Conservation (phyloP, 2,113 vertebrate species). For the Labeo catla region DNA sequence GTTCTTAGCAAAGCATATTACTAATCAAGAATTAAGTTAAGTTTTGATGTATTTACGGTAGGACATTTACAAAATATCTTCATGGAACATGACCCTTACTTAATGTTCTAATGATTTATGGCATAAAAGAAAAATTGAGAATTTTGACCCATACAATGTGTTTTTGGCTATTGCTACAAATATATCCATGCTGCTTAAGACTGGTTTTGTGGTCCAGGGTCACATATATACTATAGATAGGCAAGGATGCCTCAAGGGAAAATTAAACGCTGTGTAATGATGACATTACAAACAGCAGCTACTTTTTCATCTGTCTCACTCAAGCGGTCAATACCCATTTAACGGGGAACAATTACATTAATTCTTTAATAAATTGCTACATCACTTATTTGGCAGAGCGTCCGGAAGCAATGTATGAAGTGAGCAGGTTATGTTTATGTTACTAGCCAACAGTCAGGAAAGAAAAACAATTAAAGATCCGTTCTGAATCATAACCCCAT, state of each 20-base stretch:
- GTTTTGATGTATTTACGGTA: no score
- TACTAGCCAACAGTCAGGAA: neutral
- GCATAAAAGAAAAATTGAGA: no score
- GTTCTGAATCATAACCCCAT: neutral
- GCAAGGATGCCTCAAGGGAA: neutral
- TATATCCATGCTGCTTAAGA: no score
- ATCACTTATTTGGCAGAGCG: conserved; percentile 46
- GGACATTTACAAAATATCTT: no score
- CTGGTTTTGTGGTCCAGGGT: no score
- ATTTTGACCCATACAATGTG: no score
- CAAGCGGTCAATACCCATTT: conserved; percentile 62
- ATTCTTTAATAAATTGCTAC: conserved; percentile 64
- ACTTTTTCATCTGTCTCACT: conserved; percentile 44
- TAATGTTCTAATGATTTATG: no score
- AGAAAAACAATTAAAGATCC: neutral
- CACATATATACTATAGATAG: neutral
- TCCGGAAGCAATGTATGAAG: neutral
- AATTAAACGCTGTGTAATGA: neutral
- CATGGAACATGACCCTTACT: no score
- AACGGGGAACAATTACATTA: conserved; percentile 63
- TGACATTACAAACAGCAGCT: conserved; percentile 35
- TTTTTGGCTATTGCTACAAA: no score
- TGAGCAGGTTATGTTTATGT: conserved; percentile 1
- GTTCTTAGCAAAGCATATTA: no score
- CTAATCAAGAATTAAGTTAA: no score